These are phyloP conservation scores for Empidonax alnorum DNA, from an alignment of 2,113 vertebrate species.

Conservation along the genomic window DNA sequence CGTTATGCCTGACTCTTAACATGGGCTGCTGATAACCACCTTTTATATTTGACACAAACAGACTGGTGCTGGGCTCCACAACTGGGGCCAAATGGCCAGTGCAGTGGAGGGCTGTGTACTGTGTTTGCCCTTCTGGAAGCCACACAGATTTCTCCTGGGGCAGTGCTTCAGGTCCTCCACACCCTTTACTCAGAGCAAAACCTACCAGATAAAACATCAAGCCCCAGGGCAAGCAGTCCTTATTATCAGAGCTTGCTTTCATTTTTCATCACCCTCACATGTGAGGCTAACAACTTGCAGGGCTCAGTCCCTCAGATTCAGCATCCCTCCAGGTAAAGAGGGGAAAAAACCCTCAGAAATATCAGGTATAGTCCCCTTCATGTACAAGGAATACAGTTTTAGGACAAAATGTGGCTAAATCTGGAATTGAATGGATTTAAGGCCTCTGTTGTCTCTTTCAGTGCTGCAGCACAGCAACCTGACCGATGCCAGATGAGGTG, in stretches of 20 bases:
- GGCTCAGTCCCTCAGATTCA: not conserved
- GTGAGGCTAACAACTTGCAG: not conserved
- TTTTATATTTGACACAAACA: not conserved
- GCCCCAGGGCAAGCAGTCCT: not conserved
- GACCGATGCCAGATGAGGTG: fast-evolving
- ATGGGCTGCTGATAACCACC: not conserved
- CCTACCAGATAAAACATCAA: not conserved
- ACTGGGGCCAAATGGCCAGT: not conserved
- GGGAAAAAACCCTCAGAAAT: not conserved
- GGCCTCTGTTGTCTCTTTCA: not conserved
- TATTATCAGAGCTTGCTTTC: not conserved
- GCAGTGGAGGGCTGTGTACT: not conserved
- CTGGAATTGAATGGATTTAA: not conserved
- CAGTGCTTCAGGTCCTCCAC: not conserved
- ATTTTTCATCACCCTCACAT: not conserved
- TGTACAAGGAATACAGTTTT: not conserved
- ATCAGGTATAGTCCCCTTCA: not conserved
- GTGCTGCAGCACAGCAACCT: not conserved
- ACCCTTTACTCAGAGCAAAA: not conserved
- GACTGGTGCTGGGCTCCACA: fast-evolving
- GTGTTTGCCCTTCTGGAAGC: fast-evolving
- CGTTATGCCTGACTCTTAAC: not conserved
- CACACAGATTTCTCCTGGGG: not conserved
- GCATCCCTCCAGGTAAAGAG: not conserved
- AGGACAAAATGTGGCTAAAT: not conserved